These are phyloP conservation scores for Hartigia nigra DNA, from an alignment of 2,888 invertebrate species.

Conservation along the genomic window DNA sequence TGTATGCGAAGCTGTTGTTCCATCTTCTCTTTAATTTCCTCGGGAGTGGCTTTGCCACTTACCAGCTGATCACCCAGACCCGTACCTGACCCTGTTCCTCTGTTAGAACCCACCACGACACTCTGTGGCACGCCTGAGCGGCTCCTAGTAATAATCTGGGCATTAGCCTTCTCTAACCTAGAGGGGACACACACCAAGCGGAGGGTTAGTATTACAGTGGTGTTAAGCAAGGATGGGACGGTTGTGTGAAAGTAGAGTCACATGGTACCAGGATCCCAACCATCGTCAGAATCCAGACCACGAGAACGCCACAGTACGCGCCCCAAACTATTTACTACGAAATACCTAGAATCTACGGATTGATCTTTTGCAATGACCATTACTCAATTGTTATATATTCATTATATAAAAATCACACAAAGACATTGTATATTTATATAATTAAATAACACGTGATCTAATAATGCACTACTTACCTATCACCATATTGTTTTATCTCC, in stretches of 20 bases:
- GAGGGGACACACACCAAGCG: conserved; percentile 59
- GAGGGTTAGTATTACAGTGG: conserved; percentile 57
- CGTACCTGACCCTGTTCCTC: conserved; percentile 40
- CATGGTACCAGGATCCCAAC: background rate
- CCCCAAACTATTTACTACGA: background rate
- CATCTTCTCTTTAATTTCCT: conserved; percentile 89
- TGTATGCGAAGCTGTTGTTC: conserved; percentile 91
- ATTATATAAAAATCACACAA: background rate
- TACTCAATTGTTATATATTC: background rate
- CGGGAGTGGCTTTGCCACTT: conserved; percentile 73
- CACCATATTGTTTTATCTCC: conserved; percentile 95
- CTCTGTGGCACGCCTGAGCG: conserved; percentile 76
- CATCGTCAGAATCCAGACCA: background rate
- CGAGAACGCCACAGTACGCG: background rate
- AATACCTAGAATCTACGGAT: background rate
- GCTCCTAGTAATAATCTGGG: conserved; percentile 83
- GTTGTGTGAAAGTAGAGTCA: conserved; percentile 12
- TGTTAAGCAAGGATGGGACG: conserved; percentile 52
- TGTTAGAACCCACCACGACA: conserved; percentile 68
- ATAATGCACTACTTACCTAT: conserved; percentile 70
- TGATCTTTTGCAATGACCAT: background rate
- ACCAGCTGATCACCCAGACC: conserved; percentile 58
- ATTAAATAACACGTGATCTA: conserved; percentile 20
- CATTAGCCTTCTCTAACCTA: conserved; percentile 77
- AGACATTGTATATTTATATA: conserved; percentile 4